Percentiles rank a stretch among this genome's conserved stretches.
Conservation (phyloP, 2,797 vertebrate species). For the Chelmon rostratus region DNA sequence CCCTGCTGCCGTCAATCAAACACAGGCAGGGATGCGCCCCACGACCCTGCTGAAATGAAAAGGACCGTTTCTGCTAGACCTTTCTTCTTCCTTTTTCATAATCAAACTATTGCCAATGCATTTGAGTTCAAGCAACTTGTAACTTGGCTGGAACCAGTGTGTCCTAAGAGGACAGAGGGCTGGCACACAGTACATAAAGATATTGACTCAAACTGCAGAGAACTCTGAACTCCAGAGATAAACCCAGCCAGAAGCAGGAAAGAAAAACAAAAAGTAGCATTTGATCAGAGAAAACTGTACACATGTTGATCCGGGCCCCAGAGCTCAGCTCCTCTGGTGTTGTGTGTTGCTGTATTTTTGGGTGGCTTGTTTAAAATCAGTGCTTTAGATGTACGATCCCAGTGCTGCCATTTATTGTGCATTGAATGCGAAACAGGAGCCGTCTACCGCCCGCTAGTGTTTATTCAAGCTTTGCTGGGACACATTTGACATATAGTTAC, state of each 20-base stretch:
- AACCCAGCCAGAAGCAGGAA: slow-evolving; percentile 13
- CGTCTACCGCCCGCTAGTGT: slow-evolving; percentile 26
- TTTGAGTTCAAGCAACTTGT: neutral
- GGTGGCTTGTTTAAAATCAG: slow-evolving; percentile 50
- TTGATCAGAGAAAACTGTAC: slow-evolving; percentile 25
- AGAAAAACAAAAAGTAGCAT: slow-evolving; percentile 25
- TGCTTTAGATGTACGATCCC: slow-evolving; percentile 46
- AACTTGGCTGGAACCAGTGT: neutral
- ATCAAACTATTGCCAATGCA: neutral
- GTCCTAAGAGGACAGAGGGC: neutral
- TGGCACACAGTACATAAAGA: slow-evolving; percentile 7
- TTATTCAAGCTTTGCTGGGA: slow-evolving; percentile 59
- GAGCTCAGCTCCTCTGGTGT: slow-evolving; percentile 30
- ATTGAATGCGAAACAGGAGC: slow-evolving; percentile 56
- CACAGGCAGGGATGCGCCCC: neutral
- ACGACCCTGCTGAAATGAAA: neutral
- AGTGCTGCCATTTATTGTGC: slow-evolving; percentile 52
- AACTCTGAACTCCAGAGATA: slow-evolving; percentile 29
- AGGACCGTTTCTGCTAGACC: neutral
- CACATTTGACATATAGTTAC: slow-evolving; percentile 55
- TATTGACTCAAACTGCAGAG: slow-evolving; percentile 14
- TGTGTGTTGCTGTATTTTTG: slow-evolving; percentile 49
- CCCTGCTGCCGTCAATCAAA: slow-evolving; percentile 3
- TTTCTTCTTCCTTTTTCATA: neutral
- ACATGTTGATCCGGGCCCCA: slow-evolving; percentile 33